These are phyloP conservation scores for Tupiocoris notatus DNA, from an alignment of 2,888 invertebrate genomes.

Conservation along the genomic window DNA sequence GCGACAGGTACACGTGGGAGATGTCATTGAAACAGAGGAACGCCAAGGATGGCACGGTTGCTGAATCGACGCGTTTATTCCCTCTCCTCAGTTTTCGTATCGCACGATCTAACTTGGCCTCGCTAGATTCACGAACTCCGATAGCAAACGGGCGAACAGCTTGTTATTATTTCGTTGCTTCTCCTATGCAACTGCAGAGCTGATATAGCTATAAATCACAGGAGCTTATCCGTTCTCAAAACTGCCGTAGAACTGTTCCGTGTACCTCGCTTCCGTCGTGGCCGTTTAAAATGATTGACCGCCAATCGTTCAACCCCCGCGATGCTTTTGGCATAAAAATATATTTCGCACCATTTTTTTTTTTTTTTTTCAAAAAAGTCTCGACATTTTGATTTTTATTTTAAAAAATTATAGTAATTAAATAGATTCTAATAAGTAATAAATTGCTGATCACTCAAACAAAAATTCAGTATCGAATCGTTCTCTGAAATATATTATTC, in stretches of 20 bases:
- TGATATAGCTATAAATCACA: neutral
- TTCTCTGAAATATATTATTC: too few relatives aligned
- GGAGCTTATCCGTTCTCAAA: neutral
- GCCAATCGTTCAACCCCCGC: too few relatives aligned
- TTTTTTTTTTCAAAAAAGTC: too few relatives aligned
- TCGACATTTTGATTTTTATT: too few relatives aligned
- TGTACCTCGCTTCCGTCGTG: neutral
- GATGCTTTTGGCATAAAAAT: too few relatives aligned
- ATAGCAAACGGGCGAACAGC: neutral
- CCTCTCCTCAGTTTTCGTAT: too few relatives aligned
- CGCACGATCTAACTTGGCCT: neutral
- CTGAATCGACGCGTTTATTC: neutral
- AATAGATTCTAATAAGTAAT: too few relatives aligned
- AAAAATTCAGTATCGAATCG: too few relatives aligned
- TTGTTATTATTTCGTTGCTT: conserved; percentile 5
- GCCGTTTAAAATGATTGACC: too few relatives aligned
- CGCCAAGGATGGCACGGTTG: neutral
- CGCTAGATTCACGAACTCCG: conserved; percentile 13
- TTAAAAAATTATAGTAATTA: too few relatives aligned
- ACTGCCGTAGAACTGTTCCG: neutral
- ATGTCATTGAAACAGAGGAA: neutral
- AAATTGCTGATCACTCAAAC: too few relatives aligned
- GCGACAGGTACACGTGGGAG: neutral
- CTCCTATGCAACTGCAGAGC: conserved; percentile 3
- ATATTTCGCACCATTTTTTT: too few relatives aligned